Evolutionary conservation across 2,888 invertebrate genomes (phyloP), one percentile per base, ranked within the genome.

Genomic region (Megastigmus dorsalis): DNA sequence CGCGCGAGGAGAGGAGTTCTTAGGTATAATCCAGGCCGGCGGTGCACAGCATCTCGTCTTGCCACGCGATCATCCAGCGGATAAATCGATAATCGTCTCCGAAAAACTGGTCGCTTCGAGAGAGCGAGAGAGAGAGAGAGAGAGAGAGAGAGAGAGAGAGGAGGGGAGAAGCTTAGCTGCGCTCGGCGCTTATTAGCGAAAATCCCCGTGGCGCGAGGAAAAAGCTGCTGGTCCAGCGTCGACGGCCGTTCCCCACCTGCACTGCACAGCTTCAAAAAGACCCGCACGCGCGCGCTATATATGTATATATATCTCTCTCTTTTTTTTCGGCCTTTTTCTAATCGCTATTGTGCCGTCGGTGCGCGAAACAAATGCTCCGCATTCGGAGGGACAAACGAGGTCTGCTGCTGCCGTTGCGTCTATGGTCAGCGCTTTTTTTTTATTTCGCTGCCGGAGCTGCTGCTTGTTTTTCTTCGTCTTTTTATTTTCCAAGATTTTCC

Each of bases 161-260:
- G 6, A 6, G 48, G 26, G 13, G 13, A n/a, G 3, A 28, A 20
- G 74, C 76, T 55, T 67, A 74, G 66, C 36, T 26, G 41, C n/a
- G n/a, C 4, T 70, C 55, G 78, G 77, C 70, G 80, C 83, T 84
- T 84, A 82, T 84, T 84, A 84, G 83, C 79, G 63, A 81, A 82
- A 82, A 72, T 81, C 80, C 80, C 59, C 74, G 75, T 74, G 78
- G 68, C 60, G 75, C 55, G 59, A 71, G 57, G 72, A 72, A 66
- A 72, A 62, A 66, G 28, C 26, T 57, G 18, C 33, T 20, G 38
- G 41, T 18, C n/a, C 52, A 15, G 7, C 23, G n/a, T n/a, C n/a
- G 26, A 48, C 33, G 20, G 10, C 30, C n/a, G 23, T 1, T 41
- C 43, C 36, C 55, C 70, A 65, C 50, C 78, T 77, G 78, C 41